A percentile compares a stretch with the other conserved stretches of the same genome.
phyloP scores from a whole-genome alignment of 2,113 vertebrate genomes.

The Melospiza georgiana region DNA sequence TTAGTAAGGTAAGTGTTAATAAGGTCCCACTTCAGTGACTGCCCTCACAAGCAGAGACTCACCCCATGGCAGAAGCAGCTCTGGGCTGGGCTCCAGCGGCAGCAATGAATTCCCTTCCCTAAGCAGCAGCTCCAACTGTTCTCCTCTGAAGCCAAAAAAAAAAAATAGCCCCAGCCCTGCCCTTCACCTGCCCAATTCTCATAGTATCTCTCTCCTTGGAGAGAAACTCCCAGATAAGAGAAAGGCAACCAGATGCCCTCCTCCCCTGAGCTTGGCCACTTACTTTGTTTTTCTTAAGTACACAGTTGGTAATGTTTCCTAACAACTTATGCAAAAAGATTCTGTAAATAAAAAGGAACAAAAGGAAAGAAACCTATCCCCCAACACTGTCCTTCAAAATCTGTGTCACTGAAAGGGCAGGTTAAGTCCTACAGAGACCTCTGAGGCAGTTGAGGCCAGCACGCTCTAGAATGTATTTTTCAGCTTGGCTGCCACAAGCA shows the following conservation, averaged over 20 bases:
- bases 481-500: conserved; percentile 86
- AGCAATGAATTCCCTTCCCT: not conserved
- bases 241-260: not conserved
- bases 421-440: no score
- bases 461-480: conserved; percentile 87
- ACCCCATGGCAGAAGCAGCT: not conserved
- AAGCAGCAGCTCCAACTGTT: not conserved
- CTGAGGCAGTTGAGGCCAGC: not conserved
- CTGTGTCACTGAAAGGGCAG: not conserved
- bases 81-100: not conserved
- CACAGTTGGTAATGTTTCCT: not conserved
- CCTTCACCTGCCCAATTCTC: not conserved
- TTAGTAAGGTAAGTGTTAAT: not conserved
- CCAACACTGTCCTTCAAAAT: not conserved
- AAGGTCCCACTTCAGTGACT: not conserved
- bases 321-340: not conserved
- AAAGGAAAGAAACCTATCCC: not conserved
- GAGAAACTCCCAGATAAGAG: not conserved
- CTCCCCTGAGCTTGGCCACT: not conserved
- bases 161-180: no score
- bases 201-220: not conserved
- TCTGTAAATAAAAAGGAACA: not conserved
- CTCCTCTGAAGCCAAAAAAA: not conserved
- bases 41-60: not conserved
- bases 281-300: not conserved